Percentiles rank a stretch among this genome's conserved stretches.
Conservation (phyloP, 1,140 invertebrate species). For the Phocides pigmalion region DNA sequence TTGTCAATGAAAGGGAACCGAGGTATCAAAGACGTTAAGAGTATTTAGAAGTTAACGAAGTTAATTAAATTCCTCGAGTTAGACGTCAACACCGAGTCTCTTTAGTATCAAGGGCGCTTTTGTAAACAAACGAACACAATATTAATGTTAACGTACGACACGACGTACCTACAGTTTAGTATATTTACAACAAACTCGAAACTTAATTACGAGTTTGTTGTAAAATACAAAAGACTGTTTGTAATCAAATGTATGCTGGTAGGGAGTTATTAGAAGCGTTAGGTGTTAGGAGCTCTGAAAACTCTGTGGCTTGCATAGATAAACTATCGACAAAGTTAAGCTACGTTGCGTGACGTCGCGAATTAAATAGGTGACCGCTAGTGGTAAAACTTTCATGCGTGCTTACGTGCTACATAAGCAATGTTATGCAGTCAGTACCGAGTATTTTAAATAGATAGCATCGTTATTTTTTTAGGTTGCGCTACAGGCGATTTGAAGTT, state of each 20-base stretch:
- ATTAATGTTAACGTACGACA: constrained; percentile 77
- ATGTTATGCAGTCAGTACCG: no score
- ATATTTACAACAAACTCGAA: constrained; percentile 62
- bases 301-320: no score
- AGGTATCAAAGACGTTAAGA: constrained; percentile 82
- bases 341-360: no score
- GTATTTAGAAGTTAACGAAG: constrained; percentile 83
- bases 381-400: no score
- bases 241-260: constrained; percentile 19
- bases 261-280: background rate
- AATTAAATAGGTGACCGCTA: no score
- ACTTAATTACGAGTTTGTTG: constrained; percentile 68
- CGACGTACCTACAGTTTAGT: constrained; percentile 59
- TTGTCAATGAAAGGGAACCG: constrained; percentile 73
- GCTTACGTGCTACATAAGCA: no score
- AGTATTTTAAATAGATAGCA: no score
- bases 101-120: constrained; percentile 75
- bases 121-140: constrained; percentile 74
- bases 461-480: background rate
- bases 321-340: no score
- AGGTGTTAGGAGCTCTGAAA: no score
- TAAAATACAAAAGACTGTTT: constrained; percentile 42
- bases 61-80: constrained; percentile 82
- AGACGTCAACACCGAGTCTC: constrained; percentile 69
- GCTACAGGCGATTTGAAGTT: no score